phyloP scores from a whole-genome alignment of 92 coral and sea anemone species.

The Parazoanthus swiftii region DNA sequence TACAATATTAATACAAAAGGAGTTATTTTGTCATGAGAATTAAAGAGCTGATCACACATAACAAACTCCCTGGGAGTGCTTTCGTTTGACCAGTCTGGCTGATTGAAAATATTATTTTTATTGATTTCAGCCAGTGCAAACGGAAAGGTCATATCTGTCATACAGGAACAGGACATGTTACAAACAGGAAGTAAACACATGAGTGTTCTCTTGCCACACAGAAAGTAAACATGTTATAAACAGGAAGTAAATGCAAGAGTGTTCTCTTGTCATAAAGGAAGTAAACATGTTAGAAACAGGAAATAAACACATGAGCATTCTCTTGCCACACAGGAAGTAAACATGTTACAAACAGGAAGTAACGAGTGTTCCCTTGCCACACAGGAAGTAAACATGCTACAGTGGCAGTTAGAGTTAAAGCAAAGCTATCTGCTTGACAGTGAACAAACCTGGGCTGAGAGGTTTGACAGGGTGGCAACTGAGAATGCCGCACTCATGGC shows the following conservation, averaged over 20 bases:
- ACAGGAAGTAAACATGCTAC: constrained; percentile 85
- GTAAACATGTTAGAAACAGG: not conserved
- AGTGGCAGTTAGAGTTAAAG: constrained; percentile 86
- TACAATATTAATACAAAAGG: too few species aligned
- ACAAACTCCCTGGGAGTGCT: too few species aligned
- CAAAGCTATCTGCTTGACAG: constrained; percentile 86
- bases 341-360: not conserved
- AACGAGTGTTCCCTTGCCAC: not conserved
- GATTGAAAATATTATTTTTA: too few species aligned
- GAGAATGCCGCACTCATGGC: constrained; percentile 89
- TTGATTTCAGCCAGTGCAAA: too few species aligned
- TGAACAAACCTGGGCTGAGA: constrained; percentile 93
- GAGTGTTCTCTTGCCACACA: not conserved
- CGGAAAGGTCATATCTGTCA: too few species aligned
- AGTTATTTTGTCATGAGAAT: too few species aligned
- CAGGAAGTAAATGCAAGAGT: not conserved
- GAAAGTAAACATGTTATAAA: not conserved
- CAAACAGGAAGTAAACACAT: not conserved
- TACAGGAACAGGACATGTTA: not conserved
- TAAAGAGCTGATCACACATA: too few species aligned
- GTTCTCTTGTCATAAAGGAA: not conserved
- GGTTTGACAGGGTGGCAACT: constrained; percentile 86
- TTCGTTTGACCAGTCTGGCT: too few species aligned
- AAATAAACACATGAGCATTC: not conserved
- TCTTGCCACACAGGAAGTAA: not conserved